phyloP scores from a whole-genome alignment of 30 jellyfish, hydroid and myxozoan genomes.

The Chironex yamaguchii region DNA sequence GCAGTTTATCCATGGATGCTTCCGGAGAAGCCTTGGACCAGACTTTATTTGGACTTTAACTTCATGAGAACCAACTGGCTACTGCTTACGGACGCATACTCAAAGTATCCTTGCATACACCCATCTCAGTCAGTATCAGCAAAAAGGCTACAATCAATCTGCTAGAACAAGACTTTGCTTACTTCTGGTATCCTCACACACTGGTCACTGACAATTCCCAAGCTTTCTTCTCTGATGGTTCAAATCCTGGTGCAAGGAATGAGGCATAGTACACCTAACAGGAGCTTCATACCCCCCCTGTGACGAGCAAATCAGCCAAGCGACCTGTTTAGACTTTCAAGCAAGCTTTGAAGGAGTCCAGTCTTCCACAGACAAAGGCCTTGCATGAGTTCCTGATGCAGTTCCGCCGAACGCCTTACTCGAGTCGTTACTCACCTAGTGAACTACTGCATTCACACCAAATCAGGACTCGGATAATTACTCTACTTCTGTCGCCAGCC shows the following conservation, averaged over 20 bases:
- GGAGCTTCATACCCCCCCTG: slow-evolving; percentile 62
- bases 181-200: slow-evolving; percentile 32
- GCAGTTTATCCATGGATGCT: slow-evolving; percentile 23
- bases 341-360: not conserved
- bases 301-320: too few relatives aligned
- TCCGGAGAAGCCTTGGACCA: slow-evolving; percentile 55
- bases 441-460: slow-evolving; percentile 21
- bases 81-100: slow-evolving; percentile 37
- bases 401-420: slow-evolving; percentile 30
- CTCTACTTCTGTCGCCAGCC: slow-evolving; percentile 32
- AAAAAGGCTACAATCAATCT: slow-evolving; percentile 12
- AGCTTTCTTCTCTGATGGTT: slow-evolving; percentile 19
- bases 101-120: slow-evolving; percentile 52
- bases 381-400: slow-evolving; percentile 48
- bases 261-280: slow-evolving; percentile 27
- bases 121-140: not conserved
- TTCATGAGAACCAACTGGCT: slow-evolving; percentile 51
- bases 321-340: slow-evolving; percentile 27
- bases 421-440: slow-evolving; percentile 10
- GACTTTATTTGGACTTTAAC: slow-evolving; percentile 27
- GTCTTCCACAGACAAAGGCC: not conserved
- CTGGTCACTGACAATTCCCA: slow-evolving; percentile 45
- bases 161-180: slow-evolving; percentile 35
- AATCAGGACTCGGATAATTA: slow-evolving; percentile 1
- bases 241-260: slow-evolving; percentile 2